Conservation (phyloP, 2,797 vertebrate genomes). For the Miichthys miiuy region DNA sequence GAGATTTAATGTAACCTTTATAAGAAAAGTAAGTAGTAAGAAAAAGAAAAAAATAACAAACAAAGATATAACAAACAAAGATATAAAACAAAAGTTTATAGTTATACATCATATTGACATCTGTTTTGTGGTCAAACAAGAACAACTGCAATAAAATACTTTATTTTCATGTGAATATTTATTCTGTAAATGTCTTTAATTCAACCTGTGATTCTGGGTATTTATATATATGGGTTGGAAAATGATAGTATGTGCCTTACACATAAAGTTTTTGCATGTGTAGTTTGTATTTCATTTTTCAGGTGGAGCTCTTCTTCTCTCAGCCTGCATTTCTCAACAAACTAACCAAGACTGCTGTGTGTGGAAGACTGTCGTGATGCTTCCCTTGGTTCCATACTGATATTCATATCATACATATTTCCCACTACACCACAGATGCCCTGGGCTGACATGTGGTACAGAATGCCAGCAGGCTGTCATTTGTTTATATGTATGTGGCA, state of each 20-base stretch:
- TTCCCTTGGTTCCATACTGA: neutral
- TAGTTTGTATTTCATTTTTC: conserved; percentile 3
- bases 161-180: neutral
- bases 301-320: neutral
- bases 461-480: conserved; percentile 12
- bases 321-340: conserved; percentile 4
- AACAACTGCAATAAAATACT: neutral
- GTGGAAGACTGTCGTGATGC: conserved; percentile 1
- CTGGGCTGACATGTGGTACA: neutral
- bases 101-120: neutral
- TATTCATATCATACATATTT: no score
- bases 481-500: conserved; percentile 20
- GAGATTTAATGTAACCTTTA: neutral
- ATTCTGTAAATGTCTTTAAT: neutral
- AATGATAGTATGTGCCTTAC: neutral
- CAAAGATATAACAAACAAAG: neutral
- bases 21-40: no score
- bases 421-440: neutral
- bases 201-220: neutral
- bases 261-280: neutral
- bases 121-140: neutral
- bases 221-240: conserved; percentile 12
- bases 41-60: neutral
- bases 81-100: neutral
- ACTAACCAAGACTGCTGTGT: neutral